Percentiles rank a stretch among this genome's conserved stretches.
phyloP scores from a whole-genome alignment of 1,140 invertebrate genomes.

The Pachyrhynchus sulphureomaculatus region DNA sequence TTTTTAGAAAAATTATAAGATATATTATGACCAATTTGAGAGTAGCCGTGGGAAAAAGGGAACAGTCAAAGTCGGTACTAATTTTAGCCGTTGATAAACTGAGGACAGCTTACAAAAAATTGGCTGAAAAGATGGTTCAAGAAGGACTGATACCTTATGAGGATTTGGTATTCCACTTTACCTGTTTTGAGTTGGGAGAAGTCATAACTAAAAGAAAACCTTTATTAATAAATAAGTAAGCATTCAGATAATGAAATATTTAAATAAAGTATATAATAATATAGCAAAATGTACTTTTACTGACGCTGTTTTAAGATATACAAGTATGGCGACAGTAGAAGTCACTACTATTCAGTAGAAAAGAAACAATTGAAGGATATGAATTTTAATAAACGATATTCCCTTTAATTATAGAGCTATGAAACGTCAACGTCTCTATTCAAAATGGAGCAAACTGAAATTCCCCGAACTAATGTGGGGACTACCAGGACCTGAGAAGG shows the following conservation, averaged over 20 bases:
- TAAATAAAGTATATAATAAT: too few relatives aligned
- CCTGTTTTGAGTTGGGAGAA: conserved; percentile 63
- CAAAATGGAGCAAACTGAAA: conserved; percentile 58
- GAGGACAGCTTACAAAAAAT: conserved; percentile 59
- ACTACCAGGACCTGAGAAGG: conserved; percentile 54
- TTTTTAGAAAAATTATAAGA: conserved; percentile 54
- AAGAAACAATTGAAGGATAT: neutral
- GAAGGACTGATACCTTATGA: conserved; percentile 65
- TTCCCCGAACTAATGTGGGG: conserved; percentile 68
- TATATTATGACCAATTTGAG: conserved; percentile 61
- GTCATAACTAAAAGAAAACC: conserved; percentile 60
- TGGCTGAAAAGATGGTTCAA: conserved; percentile 61
- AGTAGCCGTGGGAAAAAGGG: conserved; percentile 62
- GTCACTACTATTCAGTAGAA: neutral
- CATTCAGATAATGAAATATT: too few relatives aligned
- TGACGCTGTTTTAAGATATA: too few relatives aligned
- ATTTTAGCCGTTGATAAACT: conserved; percentile 62
- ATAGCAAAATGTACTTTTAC: too few relatives aligned
- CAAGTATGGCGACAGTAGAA: too few relatives aligned
- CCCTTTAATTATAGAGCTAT: too few relatives aligned
- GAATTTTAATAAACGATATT: too few relatives aligned
- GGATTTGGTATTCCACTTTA: conserved; percentile 71
- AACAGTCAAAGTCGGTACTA: conserved; percentile 66
- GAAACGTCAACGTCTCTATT: conserved; percentile 60
- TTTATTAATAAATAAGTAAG: conserved; percentile 65